These are phyloP conservation scores for Cheilosia impressa DNA, from an alignment of 2,888 invertebrate genomes.

Conservation along the genomic window DNA sequence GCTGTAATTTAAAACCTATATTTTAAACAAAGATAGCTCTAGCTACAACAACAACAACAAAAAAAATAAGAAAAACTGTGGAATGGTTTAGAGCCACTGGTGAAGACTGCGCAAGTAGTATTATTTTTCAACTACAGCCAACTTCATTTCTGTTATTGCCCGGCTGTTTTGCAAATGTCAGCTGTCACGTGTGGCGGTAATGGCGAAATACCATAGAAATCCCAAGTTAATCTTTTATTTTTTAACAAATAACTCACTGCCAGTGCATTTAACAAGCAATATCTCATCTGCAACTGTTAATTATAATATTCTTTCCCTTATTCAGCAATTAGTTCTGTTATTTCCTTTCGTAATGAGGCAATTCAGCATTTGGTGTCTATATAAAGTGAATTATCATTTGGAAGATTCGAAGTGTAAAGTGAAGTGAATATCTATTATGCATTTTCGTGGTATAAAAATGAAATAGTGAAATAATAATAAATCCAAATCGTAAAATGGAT, in stretches of 20 bases:
- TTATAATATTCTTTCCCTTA: neutral
- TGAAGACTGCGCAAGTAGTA: neutral
- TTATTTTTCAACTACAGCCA: constrained; percentile 4
- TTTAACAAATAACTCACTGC: neutral
- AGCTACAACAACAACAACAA: neutral
- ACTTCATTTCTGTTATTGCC: constrained; percentile 60
- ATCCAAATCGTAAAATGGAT: constrained; percentile 13
- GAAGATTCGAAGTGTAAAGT: neutral
- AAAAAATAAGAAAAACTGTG: neutral
- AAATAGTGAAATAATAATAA: constrained; percentile 17
- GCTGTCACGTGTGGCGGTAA: constrained; percentile 47
- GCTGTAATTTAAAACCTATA: too few relatives aligned
- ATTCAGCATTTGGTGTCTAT: neutral
- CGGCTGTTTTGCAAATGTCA: constrained; percentile 49
- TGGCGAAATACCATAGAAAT: neutral
- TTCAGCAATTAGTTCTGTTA: neutral
- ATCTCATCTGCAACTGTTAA: neutral
- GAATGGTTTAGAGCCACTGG: constrained; percentile 39
- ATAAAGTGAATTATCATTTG: neutral
- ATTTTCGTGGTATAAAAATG: neutral
- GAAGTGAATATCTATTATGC: neutral
- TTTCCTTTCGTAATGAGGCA: neutral
- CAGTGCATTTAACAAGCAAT: neutral
- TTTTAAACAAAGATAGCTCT: too few relatives aligned
- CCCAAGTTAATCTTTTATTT: neutral